Conservation (phyloP, 2,888 invertebrate species). For the Encarsia formosa region DNA sequence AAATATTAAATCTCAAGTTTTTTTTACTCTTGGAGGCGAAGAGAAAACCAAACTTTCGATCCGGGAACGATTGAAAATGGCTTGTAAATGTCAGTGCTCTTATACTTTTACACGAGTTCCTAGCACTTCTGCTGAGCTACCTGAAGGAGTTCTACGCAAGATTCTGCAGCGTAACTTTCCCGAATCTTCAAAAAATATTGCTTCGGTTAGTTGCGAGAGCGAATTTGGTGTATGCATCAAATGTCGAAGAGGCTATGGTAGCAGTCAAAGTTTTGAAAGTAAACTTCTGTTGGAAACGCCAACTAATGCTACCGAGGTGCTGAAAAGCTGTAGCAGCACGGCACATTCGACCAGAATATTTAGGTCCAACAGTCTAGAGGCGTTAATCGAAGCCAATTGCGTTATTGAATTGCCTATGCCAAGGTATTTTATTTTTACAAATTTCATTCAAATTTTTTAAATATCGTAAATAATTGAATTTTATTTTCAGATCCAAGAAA, state of each 20-base stretch:
- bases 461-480: too few species aligned
- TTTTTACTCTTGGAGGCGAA: constrained; percentile 45
- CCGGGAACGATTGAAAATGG: constrained; percentile 18
- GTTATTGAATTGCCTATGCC: constrained; percentile 62
- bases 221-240: constrained; percentile 37
- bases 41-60: constrained; percentile 31
- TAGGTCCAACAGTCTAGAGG: constrained; percentile 42
- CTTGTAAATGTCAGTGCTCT: constrained; percentile 40
- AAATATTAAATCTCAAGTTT: constrained; percentile 33
- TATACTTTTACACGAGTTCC: constrained; percentile 42
- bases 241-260: constrained; percentile 35
- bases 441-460: not conserved
- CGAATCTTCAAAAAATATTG: constrained; percentile 45
- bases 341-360: constrained; percentile 22
- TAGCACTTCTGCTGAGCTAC: constrained; percentile 45
- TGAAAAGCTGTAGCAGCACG: constrained; percentile 39
- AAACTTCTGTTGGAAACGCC: constrained; percentile 63
- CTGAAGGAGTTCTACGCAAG: constrained; percentile 43
- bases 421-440: constrained; percentile 44
- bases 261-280: constrained; percentile 32
- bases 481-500: constrained; percentile 37
- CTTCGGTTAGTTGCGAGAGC: constrained; percentile 26
- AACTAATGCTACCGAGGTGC: constrained; percentile 72
- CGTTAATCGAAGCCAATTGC: constrained; percentile 43
- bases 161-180: constrained; percentile 48